Percentiles rank a stretch among this genome's conserved stretches.
Conservation (phyloP, 1,140 invertebrate species). For the Plodia interpunctella region DNA sequence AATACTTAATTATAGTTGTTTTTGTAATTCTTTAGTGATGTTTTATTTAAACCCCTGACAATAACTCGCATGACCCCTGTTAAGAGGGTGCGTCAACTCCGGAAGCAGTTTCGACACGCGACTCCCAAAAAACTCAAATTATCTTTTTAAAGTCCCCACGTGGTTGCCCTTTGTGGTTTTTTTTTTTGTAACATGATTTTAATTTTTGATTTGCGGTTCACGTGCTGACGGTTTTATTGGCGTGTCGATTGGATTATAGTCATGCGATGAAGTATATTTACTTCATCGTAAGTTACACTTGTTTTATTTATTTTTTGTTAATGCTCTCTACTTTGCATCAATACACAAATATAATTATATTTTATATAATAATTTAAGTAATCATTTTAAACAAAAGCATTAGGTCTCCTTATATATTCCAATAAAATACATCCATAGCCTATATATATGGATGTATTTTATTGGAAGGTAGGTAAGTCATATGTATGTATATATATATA, state of each 20-base stretch:
- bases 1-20: too few species aligned
- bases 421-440: too few species aligned
- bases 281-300: background rate
- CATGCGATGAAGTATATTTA: background rate
- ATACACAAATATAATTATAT: too few species aligned
- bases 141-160: constrained; percentile 47
- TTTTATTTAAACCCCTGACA: background rate
- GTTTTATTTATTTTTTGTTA: too few species aligned
- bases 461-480: too few species aligned
- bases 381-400: too few species aligned
- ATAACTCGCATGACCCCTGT: background rate
- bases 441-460: too few species aligned
- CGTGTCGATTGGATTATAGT: background rate
- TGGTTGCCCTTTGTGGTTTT: constrained; percentile 36
- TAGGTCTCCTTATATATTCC: too few species aligned
- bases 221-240: constrained; percentile 20
- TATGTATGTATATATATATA: too few species aligned
- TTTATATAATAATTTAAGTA: too few species aligned
- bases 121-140: constrained; percentile 54
- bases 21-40: too few species aligned
- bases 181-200: constrained; percentile 37
- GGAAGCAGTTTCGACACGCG: constrained; percentile 57
- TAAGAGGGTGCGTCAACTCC: constrained; percentile 40
- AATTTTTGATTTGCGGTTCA: constrained; percentile 33
- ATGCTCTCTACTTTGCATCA: too few species aligned